Evolutionary conservation across 2,113 vertebrate species (phyloP).

Genomic region (Urocynchramus pylzowi): DNA sequence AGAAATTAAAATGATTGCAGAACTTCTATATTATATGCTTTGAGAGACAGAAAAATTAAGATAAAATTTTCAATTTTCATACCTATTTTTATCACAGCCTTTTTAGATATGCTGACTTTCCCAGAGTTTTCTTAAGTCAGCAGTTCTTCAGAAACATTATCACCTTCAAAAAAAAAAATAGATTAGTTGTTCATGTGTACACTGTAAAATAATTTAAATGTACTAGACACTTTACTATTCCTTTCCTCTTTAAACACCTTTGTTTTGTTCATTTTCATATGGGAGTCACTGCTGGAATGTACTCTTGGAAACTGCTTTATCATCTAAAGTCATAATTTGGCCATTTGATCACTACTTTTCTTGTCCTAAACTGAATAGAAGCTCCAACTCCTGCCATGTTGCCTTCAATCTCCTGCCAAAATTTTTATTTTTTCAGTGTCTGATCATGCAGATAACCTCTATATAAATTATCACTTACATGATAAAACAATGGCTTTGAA

Average conservation of each 20-base stretch:
- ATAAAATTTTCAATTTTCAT: slow-evolving; percentile 3
- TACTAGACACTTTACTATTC: background rate
- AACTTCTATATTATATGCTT: background rate
- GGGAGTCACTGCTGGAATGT: background rate
- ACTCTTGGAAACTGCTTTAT: background rate
- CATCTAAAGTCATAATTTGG: background rate
- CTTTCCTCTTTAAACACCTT: background rate
- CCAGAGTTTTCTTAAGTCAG: background rate
- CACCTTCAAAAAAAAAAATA: background rate
- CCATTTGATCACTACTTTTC: background rate
- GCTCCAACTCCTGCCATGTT: background rate
- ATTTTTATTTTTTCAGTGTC: background rate
- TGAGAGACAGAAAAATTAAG: slow-evolving; percentile 15
- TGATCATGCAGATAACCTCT: background rate
- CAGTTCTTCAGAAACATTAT: slow-evolving; percentile 4
- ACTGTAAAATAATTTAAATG: background rate
- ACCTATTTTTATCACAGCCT: background rate
- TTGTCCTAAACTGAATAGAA: background rate
- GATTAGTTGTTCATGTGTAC: background rate
- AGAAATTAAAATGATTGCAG: background rate
- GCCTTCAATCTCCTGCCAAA: no score
- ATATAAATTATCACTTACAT: background rate
- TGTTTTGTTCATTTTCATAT: background rate
- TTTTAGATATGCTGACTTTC: slow-evolving; percentile 6
- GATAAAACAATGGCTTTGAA: background rate